Percentiles rank a stretch among this genome's conserved stretches.
These are phyloP conservation scores for Lepidotrigona ventralis DNA, from an alignment of 1,140 invertebrate species.

Conservation along the genomic window DNA sequence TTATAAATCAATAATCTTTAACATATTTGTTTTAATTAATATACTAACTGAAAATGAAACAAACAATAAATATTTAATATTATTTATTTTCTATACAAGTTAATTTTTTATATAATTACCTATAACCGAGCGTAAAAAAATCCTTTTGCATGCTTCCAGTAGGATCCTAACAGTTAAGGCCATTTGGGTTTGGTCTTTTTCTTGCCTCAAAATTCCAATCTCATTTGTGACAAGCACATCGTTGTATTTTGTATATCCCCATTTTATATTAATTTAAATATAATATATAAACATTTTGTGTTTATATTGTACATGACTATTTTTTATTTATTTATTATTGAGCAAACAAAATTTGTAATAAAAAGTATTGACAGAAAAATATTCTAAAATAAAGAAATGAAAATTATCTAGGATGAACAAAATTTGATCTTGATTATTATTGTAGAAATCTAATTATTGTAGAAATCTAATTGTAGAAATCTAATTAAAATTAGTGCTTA, in stretches of 20 bases:
- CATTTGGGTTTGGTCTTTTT: constrained; percentile 62
- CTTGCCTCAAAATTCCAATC: constrained; percentile 45
- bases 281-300: not conserved
- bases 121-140: constrained; percentile 75
- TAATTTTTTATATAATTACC: constrained; percentile 15
- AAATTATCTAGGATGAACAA: constrained; percentile 20
- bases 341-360: not conserved
- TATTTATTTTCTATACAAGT: constrained; percentile 1
- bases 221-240: constrained; percentile 43
- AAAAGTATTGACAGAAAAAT: not conserved
- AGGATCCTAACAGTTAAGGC: constrained; percentile 72
- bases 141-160: constrained; percentile 75
- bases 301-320: not conserved
- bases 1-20: not conserved
- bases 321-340: not conserved
- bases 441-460: not conserved
- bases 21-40: constrained; percentile 13
- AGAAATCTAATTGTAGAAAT: too few species aligned
- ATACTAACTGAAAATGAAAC: constrained; percentile 27
- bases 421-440: not conserved
- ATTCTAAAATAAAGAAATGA: not conserved
- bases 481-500: not conserved
- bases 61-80: constrained; percentile 7
- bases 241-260: constrained; percentile 40
- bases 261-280: constrained; percentile 17